Percentiles rank a stretch among this genome's conserved stretches.
Conservation (phyloP, 2,888 invertebrate genomes). For the Diplazon laetatorius region DNA sequence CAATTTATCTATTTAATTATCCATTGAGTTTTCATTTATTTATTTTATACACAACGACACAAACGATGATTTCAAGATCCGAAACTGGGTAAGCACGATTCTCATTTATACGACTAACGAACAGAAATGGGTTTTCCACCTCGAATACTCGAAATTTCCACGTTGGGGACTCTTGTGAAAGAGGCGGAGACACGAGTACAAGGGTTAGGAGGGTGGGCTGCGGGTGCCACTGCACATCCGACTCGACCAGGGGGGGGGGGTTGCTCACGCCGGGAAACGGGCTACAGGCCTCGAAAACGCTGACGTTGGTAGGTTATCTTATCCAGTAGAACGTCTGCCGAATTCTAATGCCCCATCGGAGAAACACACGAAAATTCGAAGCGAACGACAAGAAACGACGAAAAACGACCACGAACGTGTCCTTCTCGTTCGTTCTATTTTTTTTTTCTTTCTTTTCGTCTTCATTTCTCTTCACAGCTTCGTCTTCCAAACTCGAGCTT, state of each 20-base stretch:
- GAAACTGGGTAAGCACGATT: conserved; percentile 41
- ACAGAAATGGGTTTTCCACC: conserved; percentile 44
- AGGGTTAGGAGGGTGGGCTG: conserved; percentile 59
- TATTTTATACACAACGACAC: too few species aligned
- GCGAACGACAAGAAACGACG: conserved; percentile 20
- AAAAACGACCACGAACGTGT: neutral
- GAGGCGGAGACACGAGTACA: conserved; percentile 46
- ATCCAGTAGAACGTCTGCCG: conserved; percentile 64
- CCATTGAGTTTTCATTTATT: too few species aligned
- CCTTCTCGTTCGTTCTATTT: conserved; percentile 38
- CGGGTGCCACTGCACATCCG: too few species aligned
- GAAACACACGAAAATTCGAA: conserved; percentile 53
- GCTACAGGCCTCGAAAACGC: conserved; percentile 59
- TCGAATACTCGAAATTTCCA: conserved; percentile 44
- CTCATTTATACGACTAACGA: conserved; percentile 30
- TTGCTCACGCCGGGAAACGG: conserved; percentile 16
- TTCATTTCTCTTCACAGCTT: conserved; percentile 40
- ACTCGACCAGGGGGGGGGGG: conserved; percentile 33
- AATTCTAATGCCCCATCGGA: conserved; percentile 67
- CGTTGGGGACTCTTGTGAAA: conserved; percentile 11
- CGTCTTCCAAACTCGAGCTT: conserved; percentile 29
- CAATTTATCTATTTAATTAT: too few species aligned
- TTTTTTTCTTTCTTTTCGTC: conserved; percentile 26
- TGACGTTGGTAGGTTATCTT: conserved; percentile 61
- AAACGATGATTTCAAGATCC: too few species aligned